These are phyloP conservation scores for Trematocara stigmaticum DNA, from an alignment of 2,113 vertebrate genomes.

Conservation along the genomic window DNA sequence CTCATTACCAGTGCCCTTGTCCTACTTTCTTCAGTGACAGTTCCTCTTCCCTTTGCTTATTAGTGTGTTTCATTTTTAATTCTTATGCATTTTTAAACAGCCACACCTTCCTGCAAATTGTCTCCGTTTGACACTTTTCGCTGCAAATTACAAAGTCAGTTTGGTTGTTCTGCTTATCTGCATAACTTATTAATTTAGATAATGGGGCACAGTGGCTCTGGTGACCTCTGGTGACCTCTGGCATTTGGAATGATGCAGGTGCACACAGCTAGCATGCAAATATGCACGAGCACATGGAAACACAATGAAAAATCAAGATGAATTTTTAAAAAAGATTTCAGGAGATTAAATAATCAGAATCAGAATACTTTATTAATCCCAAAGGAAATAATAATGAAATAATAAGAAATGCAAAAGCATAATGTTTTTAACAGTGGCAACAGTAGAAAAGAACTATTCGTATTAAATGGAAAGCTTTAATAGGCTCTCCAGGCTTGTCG, in stretches of 20 bases:
- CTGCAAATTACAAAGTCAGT: neutral
- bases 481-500: neutral
- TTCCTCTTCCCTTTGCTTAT: neutral
- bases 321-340: neutral
- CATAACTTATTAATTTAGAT: conserved; percentile 19
- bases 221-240: conserved; percentile 23
- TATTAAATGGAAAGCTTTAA: neutral
- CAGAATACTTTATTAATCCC: neutral
- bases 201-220: neutral
- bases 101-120: conserved; percentile 20
- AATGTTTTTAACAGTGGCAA: neutral
- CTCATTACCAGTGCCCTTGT: neutral
- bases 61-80: conserved; percentile 38
- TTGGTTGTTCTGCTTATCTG: neutral
- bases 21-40: neutral
- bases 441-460: neutral
- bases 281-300: neutral
- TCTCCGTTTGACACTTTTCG: neutral
- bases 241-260: neutral
- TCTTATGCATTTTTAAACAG: conserved; percentile 37
- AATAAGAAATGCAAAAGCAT: neutral
- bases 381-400: neutral
- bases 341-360: neutral
- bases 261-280: neutral
- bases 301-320: neutral